Evolutionary conservation across 2,113 vertebrate species (phyloP), one percentile per base, ranked within the genome.

Genomic region (Apodemus speciosus): DNA sequence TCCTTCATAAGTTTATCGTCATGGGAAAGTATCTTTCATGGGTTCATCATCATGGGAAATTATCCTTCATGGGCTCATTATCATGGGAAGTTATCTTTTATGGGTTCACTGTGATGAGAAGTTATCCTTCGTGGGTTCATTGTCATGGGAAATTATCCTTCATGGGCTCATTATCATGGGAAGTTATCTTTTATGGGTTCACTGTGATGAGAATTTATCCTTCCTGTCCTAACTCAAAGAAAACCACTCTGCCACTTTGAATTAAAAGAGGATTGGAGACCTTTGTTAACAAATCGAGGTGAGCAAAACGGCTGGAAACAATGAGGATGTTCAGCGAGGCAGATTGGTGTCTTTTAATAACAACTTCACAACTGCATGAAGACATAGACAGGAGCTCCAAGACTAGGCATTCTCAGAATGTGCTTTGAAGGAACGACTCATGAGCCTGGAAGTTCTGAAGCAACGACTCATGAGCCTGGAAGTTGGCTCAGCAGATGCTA

Each of bases 201-300:
- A 46, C 6, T 46, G 43, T 46, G 43, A 46, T 46, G 43, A 46
- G 43, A 46, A 46, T 43, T 11, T 53, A 60, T 90, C 92, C 49
- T 80, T 89, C 79, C 38, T 49, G 73, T 97, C 97, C 95, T 95
- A 77, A 51, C 90, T 66, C 51, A 94, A 71, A 84, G 94, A 95
- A 97, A 95, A 56, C 43, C 25, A 88, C n/a, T 83, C 69, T 77
- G 89, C 73, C 71, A 81, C 92, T 97, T 88, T 96, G 46, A 95
- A 95, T 89, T 92, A 94, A 2, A 81, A 96, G 81, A 88, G 83
- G 95, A 80, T 80, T 96, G 32, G 83, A 94, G 75, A 95, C 20
- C n/a, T 56, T 71, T 90, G 76, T 46, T 87, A 94, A 71, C 38
- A 89, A 91, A 75, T 77, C 56, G 46, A 97, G 89, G 66, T 60